Evolutionary conservation across 2,113 vertebrate species (phyloP), one percentile per base, ranked within the genome.

Genomic region (Semicossyphus pulcher): DNA sequence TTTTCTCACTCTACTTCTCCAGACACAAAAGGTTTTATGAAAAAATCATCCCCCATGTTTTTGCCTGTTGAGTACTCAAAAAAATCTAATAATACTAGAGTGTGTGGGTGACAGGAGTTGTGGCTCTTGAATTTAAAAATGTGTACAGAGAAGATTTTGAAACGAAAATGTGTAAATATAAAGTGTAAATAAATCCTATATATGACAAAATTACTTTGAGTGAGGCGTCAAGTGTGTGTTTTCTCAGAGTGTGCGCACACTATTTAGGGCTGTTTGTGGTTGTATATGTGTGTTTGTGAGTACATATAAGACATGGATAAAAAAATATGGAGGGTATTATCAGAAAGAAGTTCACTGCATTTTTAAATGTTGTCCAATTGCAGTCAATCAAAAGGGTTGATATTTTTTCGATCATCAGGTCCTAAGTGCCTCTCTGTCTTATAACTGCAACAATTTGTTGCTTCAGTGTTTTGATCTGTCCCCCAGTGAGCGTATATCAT

Each of bases 161-260:
- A 85, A 86, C 83, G 86, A 81, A 92, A 81, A 86, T 87, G 65
- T 94, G 94, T 94, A 94, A 92, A 94, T 94, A 94, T 73, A 92
- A 92, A 92, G 69, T 94, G 93, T 94, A 94, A 94, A 94, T 94
- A 94, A 94, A 94, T 92, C 83, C 86, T 91, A 91, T 93, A 91
- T 93, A 94, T 91, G 86, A 92, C 70, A 81, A 86, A 79, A 64
- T 14, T n/a, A 16, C 26, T 56, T 61, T 51, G 39, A 31, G 53
- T 25, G 5, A 32, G 25, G 28, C 16, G 12, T 68, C 23, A 3
- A 32, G 4, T 15, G 3, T 48, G 34, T 53, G 16, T 49, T 48
- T 53, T 51, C 3, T 49, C 16, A 0, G 7, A 18, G 29, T 80
- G 26, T 44, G 23, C 47, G 37, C 3, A n/a, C 1, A 16, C 6